Base-by-base conservation (phyloP, 2,888 invertebrate species). In the Azorinus chamasolen region DNA sequence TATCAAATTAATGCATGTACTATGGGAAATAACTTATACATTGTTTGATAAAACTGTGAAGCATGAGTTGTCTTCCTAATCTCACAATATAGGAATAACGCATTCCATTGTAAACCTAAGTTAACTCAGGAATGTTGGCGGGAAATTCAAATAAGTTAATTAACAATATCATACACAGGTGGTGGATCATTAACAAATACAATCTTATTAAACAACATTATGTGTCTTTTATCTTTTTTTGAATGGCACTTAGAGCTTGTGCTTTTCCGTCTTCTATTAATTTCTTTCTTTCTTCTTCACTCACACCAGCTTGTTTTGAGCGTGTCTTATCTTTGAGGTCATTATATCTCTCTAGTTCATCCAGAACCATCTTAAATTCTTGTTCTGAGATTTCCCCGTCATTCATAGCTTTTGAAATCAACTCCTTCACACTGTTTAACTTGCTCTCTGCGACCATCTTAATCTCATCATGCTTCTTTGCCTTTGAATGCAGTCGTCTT, bases 381-480 rank as follows among this genome's bases (percentile, higher is more conserved):
- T 22, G 12, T 18, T 59, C 72, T 22, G 45, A 45, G 32, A 72
- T 65, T 32, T 72, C 46, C 18, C 72, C 64, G 45, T 72, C 64
- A n/a, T 32, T 14, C 32, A 65, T 18, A 32, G 65, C 51, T 32
- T 58, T 72, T 5, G 65, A 72, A 51, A 72, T 53, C 25, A 71
- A 37, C 20, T 71, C 63, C 22, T 71, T 57, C 16, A 62, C 51
- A 41, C 63, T 63, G 39, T 63, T 55, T 57, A 63, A 55, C 25
- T 71, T 71, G 24, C 24, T 48, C 1, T 69, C 62, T 12, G 54
- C 63, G 25, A 61, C 12, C 10, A 22, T 62, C 16, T 53, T 68
- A 25, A 68, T 69, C 12, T 69, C 54, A 55, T 69, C 24, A 62
- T 69, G 63, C 41, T 71, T 71, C 48, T 63, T 20, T 18, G 63